A percentile compares a stretch with the other conserved stretches of the same genome.
These are phyloP conservation scores for Archaeoteleia sp. DNA, from an alignment of 2,888 invertebrate genomes.

Conservation along the genomic window DNA sequence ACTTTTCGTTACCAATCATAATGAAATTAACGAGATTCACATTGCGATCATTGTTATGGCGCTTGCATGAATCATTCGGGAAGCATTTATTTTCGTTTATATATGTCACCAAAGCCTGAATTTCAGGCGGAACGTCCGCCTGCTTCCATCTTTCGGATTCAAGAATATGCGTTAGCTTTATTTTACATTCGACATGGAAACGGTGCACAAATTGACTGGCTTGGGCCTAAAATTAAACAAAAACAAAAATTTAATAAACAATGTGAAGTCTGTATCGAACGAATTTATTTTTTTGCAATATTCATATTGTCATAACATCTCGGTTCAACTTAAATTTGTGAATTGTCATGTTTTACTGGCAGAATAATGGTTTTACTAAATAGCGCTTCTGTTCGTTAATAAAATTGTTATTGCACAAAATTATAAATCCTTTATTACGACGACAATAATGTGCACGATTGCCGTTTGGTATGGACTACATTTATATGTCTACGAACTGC, in stretches of 20 bases:
- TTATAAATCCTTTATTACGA: too few relatives aligned
- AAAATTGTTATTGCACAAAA: too few relatives aligned
- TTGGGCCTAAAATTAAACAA: conserved; percentile 77
- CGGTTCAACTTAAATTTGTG: too few relatives aligned
- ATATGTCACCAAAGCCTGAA: conserved; percentile 85
- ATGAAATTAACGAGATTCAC: conserved; percentile 69
- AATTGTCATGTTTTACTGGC: too few relatives aligned
- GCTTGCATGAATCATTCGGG: conserved; percentile 69
- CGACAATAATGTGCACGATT: too few relatives aligned
- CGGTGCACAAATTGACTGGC: conserved; percentile 93
- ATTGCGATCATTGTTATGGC: conserved; percentile 68
- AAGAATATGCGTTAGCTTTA: conserved; percentile 87
- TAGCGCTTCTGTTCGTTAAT: too few relatives aligned
- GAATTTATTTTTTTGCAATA: too few relatives aligned
- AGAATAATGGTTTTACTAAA: too few relatives aligned
- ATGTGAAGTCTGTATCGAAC: too few relatives aligned
- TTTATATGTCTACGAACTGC: too few relatives aligned
- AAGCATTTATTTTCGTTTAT: conserved; percentile 76
- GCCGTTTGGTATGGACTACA: too few relatives aligned
- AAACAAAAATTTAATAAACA: conserved; percentile 19
- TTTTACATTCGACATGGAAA: conserved; percentile 92
- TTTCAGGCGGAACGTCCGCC: conserved; percentile 91
- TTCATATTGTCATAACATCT: too few relatives aligned
- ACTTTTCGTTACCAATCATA: conserved; percentile 82
- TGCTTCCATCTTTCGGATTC: conserved; percentile 96